Base-by-base conservation (phyloP, 2,113 vertebrate species). In the Megaptera novaeangliae region DNA sequence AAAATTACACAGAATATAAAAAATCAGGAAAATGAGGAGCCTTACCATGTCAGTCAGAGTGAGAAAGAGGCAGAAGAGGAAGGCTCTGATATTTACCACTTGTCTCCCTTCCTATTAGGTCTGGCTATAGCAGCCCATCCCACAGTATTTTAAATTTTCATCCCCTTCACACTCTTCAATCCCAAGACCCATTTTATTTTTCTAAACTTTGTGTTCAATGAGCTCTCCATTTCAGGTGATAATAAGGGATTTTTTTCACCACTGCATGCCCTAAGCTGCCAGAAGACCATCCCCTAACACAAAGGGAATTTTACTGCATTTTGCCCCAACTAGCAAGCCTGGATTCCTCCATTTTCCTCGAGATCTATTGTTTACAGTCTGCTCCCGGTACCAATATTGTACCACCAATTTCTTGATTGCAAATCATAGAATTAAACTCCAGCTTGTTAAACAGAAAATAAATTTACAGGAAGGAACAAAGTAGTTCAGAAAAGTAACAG, bases 391-490 rank as follows among this genome's bases (percentile, higher is more conserved):
- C 80, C 17, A 61, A 63, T 89, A 83, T 29, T 75, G 41, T 41
- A 63, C 52, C 31, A 68, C 64, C 41, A 90, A 59, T 5, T 90
- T 94, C 66, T 83, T 89, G 55, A 88, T 21, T 68, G 6, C 36
- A 92, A 83, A 94, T 21, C 13, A 46, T 7, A 72, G 39, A 95
- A 89, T 72, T 77, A 8, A 95, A 77, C 25, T 72, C 49, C 63
- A 69, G 46, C 55, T 74, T 34, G 90, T 75, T 68, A 94, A 92
- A 57, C 13, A 80, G 88, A 92, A 86, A 96, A 95, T 14, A 57
- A 66, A 71, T 55, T 46, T 85, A 89, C 21, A 93, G 64, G 25
- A 81, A 89, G 31, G 39, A 97, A 46, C 20, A 83, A 89, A 61
- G 23, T 21, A 86, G 17, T 74, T 92, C 88, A 90, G 49, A 68